Percentiles rank a stretch among this genome's conserved stretches.
Evolutionary conservation across 2,113 vertebrate species (phyloP).

Genomic region (Malurus cyaneus): DNA sequence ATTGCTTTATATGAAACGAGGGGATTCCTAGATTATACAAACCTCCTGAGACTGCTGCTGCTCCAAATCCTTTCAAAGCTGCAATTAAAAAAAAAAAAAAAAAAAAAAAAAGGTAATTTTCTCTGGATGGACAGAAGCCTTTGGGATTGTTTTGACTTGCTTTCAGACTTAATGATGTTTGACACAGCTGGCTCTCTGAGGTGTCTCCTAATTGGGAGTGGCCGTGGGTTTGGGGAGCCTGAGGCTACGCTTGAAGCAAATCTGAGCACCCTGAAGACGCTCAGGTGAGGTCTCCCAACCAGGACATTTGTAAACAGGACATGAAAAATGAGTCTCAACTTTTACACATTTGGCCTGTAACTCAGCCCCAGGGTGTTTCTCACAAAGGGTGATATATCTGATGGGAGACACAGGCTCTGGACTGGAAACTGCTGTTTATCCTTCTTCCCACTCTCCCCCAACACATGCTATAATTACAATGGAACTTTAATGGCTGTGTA

Average conservation of each 20-base stretch:
- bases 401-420: background rate
- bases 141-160: constrained; percentile 11
- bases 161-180: constrained; percentile 2
- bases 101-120: background rate
- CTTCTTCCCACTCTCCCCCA: background rate
- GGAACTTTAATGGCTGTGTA: background rate
- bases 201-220: constrained; percentile 2
- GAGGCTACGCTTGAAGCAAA: background rate
- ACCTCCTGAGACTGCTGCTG: background rate
- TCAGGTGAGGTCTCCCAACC: background rate
- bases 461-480: background rate
- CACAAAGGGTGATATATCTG: background rate
- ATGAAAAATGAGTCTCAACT: constrained; percentile 20
- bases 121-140: background rate
- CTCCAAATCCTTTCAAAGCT: background rate
- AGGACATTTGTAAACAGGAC: constrained; percentile 6
- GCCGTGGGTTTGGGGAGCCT: background rate
- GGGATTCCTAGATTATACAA: constrained; percentile 8
- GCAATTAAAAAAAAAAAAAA: background rate
- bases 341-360: background rate
- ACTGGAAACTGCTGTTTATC: constrained; percentile 1
- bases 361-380: background rate
- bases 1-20: background rate
- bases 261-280: background rate
- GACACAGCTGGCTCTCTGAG: background rate